Evolutionary conservation across 1,140 invertebrate genomes (phyloP).

Genomic region (Leptopilina clavipes): DNA sequence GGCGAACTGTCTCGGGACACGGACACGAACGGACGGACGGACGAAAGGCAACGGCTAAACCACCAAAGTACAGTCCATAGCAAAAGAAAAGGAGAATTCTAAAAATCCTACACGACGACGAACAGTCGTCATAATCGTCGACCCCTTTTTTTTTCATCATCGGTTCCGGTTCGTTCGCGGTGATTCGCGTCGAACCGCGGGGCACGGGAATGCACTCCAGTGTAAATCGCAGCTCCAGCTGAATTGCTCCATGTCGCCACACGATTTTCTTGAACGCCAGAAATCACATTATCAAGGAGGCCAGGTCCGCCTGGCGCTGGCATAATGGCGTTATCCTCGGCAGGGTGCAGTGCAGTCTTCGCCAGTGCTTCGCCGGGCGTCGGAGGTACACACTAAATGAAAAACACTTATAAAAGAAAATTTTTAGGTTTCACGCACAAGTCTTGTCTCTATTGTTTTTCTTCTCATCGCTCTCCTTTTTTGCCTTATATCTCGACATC

Average conservation of each 20-base stretch:
- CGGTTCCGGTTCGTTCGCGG: slow-evolving; percentile 14
- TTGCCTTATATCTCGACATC: too few relatives aligned
- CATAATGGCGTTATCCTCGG: slow-evolving; percentile 63
- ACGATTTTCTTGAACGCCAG: slow-evolving; percentile 50
- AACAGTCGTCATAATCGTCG: slow-evolving; percentile 35
- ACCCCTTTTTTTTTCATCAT: slow-evolving; percentile 37
- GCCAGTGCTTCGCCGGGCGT: slow-evolving; percentile 53
- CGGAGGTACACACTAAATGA: slow-evolving; percentile 56
- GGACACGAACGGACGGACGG: too few relatives aligned
- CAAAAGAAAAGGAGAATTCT: too few relatives aligned
- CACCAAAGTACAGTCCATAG: too few relatives aligned
- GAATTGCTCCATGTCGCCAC: slow-evolving; percentile 55
- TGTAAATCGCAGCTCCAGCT: slow-evolving; percentile 44
- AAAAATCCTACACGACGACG: too few relatives aligned
- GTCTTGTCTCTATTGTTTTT: too few relatives aligned
- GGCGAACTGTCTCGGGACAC: too few relatives aligned
- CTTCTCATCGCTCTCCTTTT: too few relatives aligned
- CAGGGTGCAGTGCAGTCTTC: slow-evolving; percentile 54
- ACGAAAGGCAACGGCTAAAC: too few relatives aligned
- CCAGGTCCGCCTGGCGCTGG: slow-evolving; percentile 41
- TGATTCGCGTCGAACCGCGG: slow-evolving; percentile 26
- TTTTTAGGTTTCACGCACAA: neutral
- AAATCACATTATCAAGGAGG: slow-evolving; percentile 43
- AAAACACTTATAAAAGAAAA: slow-evolving; percentile 16
- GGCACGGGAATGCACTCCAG: slow-evolving; percentile 56